Evolutionary conservation across 2,797 vertebrate genomes (phyloP).

Genomic region (Myotis planiceps): DNA sequence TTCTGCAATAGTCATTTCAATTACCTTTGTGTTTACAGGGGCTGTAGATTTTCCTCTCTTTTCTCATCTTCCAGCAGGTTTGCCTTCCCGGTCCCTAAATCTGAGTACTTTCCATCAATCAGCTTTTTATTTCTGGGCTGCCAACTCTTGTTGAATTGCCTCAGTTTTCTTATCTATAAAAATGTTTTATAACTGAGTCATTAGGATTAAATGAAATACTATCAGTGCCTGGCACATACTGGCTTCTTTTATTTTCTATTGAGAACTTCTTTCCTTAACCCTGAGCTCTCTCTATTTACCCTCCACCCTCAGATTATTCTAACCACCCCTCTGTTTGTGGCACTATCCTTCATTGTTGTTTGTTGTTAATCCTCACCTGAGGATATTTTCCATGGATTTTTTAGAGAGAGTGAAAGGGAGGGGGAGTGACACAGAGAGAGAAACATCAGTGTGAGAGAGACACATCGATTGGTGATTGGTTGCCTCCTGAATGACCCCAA

Average conservation of each 20-base stretch:
- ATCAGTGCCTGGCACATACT: neutral
- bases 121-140: neutral
- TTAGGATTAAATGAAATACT: conserved; percentile 56
- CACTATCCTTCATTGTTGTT: neutral
- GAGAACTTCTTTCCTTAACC: neutral
- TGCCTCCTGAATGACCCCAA: no score
- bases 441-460: no score
- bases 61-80: neutral
- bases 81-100: neutral
- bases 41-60: neutral
- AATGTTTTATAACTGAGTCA: conserved; percentile 3
- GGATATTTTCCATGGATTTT: no score
- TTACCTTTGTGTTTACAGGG: neutral
- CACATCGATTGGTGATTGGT: no score
- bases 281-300: neutral
- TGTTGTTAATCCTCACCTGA: no score
- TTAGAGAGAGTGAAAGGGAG: no score
- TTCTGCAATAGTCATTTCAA: neutral
- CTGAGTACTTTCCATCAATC: neutral
- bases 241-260: neutral
- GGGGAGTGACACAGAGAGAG: no score
- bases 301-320: neutral
- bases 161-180: conserved; percentile 48
- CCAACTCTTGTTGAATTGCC: neutral
- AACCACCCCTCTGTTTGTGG: neutral